Base-by-base conservation (phyloP, 2,797 vertebrate genomes). In the Heliangelus exortis region DNA sequence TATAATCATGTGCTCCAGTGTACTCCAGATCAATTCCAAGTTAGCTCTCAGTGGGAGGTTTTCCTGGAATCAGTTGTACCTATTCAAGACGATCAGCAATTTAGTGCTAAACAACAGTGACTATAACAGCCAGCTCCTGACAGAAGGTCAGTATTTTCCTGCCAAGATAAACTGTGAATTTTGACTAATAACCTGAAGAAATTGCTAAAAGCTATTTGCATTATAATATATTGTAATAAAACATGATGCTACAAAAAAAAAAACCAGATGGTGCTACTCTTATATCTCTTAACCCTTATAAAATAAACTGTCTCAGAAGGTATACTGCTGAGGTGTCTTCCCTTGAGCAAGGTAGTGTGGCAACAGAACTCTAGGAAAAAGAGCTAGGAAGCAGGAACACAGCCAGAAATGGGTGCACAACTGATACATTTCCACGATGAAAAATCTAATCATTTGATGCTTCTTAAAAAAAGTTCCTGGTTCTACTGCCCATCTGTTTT, bases 211-310 rank as follows among this genome's bases (percentile, higher is more conserved):
- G 7, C 9, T 15, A 61, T 92, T 91, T 88, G 20, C 65, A 91
- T 85, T 77, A 53, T 90, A 67, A 87, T 80, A 67, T 67, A 74
- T 41, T 85, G 53, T 29, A 91, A 94, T 78, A 91, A 86, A 93
- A 73, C 57, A 67, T 6, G 3, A 47, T 90, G 15, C 68, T 91
- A 29, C 36, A 85, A 88, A 95, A 95, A 36, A 36, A 36, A 88
- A 95, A 95, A 12, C 39, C 92, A 95, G 76, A 86, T 86, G 93
- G 76, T 90, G 73, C 16, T 95, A 50, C 26, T 29, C 47, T 86
- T 88, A 10, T 74, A 59, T 66, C 87, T 83, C 72, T 89, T 89
- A 92, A 77, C 31, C 53, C 31, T 77, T 84, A 83, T 86, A 84
- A 91, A 88, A 90, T 80, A 91, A 92, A 83, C 53, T 91, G n/a